Evolutionary conservation across 2,888 invertebrate genomes (phyloP), one percentile per base, ranked within the genome.

Genomic region (Ormyrus pomaceus): DNA sequence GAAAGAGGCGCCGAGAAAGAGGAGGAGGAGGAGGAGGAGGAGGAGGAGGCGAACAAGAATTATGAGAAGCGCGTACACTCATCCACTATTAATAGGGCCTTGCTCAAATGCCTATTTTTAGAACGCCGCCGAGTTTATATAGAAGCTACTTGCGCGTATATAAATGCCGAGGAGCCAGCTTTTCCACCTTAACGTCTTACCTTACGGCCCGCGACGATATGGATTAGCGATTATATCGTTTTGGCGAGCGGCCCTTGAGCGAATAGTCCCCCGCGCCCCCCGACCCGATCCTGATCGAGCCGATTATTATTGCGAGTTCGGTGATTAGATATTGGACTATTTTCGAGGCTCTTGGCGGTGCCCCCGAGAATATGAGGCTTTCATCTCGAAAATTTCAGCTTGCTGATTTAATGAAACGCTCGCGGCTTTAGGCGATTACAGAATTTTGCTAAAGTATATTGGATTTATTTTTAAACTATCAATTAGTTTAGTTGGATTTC

Each of bases 41-140:
- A 53, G 61, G 56, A 79, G 56, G 74, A 80, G 34, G 46, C 11
- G 65, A 71, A 66, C 19, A 70, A 81, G 77, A 79, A 79, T 84
- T 84, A 84, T 82, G 83, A 82, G 82, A 79, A 77, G 80, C 81
- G 81, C 79, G 82, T 79, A 87, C 86, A 89, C 89, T 89, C 91
- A 91, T 91, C 89, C 86, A 86, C 91, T 92, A 91, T 91, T 92
- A 92, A 92, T 92, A 92, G 91, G 85, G 85, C 87, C 90, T 91
- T 90, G 91, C 91, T 91, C 91, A 91, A 91, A 91, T 89, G 89
- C 89, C 91, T 92, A 92, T 91, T 91, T 91, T 90, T 89, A 91
- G 87, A 77, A 73, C 61, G 79, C 71, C 75, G 66, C 79, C 66
- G 78, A 75, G 77, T 76, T 74, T 71, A 71, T 71, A 81, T 78